Base-by-base conservation (phyloP, 2,888 invertebrate genomes). In the Thera britannica region DNA sequence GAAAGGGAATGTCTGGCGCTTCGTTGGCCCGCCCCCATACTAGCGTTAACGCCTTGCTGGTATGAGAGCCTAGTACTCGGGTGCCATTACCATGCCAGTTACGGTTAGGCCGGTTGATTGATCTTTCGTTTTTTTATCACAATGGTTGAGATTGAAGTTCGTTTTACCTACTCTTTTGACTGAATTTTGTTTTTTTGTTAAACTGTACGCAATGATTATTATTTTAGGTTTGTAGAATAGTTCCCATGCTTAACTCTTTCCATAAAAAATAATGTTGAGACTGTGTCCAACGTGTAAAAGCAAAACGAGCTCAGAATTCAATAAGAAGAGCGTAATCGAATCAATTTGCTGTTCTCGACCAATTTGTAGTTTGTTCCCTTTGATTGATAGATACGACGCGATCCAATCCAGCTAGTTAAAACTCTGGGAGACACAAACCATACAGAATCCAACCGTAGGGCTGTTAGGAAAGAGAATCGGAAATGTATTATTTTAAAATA, bases 1-100 rank as follows among this genome's bases (percentile, higher is more conserved):
- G 82, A 83, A 88, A 88, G 90, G 90, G 90, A 92, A 89, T 84
- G 90, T 87, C 88, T 89, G 87, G 89, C 86, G 83, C 79, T 85
- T 81, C 79, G 85, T 80, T 81, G 91, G 85, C 87, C 91, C 92
- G 91, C 92, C 93, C 87, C 89, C 87, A 82, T 81, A 88, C 86
- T 87, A 84, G 84, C 78, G 88, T 86, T 81, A 89, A 90, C 92
- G 91, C 91, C 92, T 92, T 77, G 85, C 82, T 85, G 85, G 63
- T 87, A 89, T 93, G 89, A 81, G 82, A 84, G 83, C 92, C 93
- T 92, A 83, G 92, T 93, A 90, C 82, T 81, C 71, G 74, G 79
- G 81, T 84, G 81, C 83, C 83, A 85, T 81, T 84, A 81, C 80
- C 80, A 80, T 85, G 81, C 85, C 83, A 76, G 76, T 76, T 77